Evolutionary conservation across 2,113 vertebrate species (phyloP).

Genomic region (Phyllostomus hastatus): DNA sequence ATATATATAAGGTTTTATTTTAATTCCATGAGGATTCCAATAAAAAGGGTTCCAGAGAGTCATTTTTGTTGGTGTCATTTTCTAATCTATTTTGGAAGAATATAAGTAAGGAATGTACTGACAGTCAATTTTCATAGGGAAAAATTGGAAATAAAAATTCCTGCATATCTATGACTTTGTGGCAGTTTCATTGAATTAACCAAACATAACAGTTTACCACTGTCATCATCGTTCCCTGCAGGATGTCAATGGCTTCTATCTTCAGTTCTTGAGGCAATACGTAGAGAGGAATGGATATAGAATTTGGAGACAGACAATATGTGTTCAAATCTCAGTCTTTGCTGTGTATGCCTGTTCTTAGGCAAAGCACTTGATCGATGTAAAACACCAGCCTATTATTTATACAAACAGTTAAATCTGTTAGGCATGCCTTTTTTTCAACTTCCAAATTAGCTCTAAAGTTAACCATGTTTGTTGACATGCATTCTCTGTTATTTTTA

Average conservation of each 20-base stretch:
- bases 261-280: not conserved
- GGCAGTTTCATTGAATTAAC: not conserved
- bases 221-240: not conserved
- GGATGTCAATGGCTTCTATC: not conserved
- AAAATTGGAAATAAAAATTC: not conserved
- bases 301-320: not conserved
- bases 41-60: not conserved
- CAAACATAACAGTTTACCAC: not conserved
- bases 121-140: not conserved
- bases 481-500: not conserved
- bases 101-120: not conserved
- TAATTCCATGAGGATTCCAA: not conserved
- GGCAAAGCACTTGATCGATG: not conserved
- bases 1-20: not conserved
- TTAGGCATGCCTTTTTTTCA: not conserved
- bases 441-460: not conserved
- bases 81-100: not conserved
- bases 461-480: not conserved
- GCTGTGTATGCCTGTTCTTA: not conserved
- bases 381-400: not conserved
- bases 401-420: not conserved
- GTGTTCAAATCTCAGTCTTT: not conserved
- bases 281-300: not conserved
- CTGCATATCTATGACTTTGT: not conserved
- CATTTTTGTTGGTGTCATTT: not conserved